Percentiles rank a stretch among this genome's conserved stretches.
Evolutionary conservation across 1,140 invertebrate genomes (phyloP).

Genomic region (Mamestra configurata): DNA sequence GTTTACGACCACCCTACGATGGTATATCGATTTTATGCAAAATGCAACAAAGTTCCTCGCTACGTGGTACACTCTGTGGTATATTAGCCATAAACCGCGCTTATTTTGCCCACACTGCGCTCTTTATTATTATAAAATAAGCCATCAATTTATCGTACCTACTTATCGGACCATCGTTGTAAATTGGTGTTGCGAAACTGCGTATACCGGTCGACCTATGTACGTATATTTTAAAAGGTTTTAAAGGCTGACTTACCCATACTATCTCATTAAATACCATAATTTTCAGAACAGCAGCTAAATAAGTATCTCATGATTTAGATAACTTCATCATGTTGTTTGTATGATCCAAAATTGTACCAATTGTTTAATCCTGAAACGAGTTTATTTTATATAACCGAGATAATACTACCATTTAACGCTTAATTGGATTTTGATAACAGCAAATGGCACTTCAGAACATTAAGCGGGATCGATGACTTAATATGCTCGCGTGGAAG

Average conservation of each 20-base stretch:
- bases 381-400: not conserved
- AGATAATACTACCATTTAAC: slow-evolving; percentile 22
- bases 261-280: not conserved
- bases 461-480: slow-evolving; percentile 42
- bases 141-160: slow-evolving; percentile 71
- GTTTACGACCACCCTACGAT: slow-evolving; percentile 40
- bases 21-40: slow-evolving; percentile 80
- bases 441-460: slow-evolving; percentile 23
- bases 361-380: not conserved
- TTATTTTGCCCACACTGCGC: slow-evolving; percentile 68
- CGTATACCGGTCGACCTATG: slow-evolving; percentile 43
- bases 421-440: slow-evolving; percentile 37
- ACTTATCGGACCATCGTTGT: slow-evolving; percentile 68
- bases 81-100: slow-evolving; percentile 75
- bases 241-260: not conserved
- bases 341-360: not conserved
- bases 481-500: slow-evolving; percentile 13
- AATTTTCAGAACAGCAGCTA: not conserved
- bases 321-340: not conserved
- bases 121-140: slow-evolving; percentile 76
- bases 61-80: slow-evolving; percentile 64
- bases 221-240: slow-evolving; percentile 25
- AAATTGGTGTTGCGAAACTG: slow-evolving; percentile 57
- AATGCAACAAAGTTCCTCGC: slow-evolving; percentile 76
- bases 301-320: no score